Evolutionary conservation across 1,140 invertebrate species (phyloP), one percentile per base, ranked within the genome.

Genomic region (Trialeurodes vaporariorum): DNA sequence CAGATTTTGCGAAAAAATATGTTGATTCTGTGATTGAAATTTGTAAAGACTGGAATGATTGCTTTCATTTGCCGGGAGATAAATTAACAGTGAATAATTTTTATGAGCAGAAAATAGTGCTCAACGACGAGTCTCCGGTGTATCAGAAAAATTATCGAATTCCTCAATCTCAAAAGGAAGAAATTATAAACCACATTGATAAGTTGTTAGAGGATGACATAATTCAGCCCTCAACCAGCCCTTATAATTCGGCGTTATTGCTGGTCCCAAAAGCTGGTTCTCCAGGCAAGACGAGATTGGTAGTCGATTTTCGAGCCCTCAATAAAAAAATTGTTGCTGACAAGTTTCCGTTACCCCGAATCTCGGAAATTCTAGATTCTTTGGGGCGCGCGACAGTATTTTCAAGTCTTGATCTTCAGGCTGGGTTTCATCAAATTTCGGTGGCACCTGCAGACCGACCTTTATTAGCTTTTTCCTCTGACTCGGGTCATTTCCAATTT

Each of bases 341-440:
- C 58, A 70, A 66, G 24, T 85, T 79, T 73, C 82, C 82, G 2
- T 71, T 86, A n/a, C 83, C 81, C 1, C 73, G 77, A 21, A 81
- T 83, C 17, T 76, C 76, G 25, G 76, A 80, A 13, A 75, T 75
- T 26, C 69, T 85, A 9, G 75, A 80, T 66, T 70, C 71, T 24
- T 63, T 84, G 65, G 75, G 75, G 11, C 73, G 75, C 5, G 70
- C 73, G 11, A 71, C 73, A 61, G 80, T 76, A 66, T 83, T 84
- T 66, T 73, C 75, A 0, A 76, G 77, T 0, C 66, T 84, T 24
- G 82, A 85, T 73, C 67, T 82, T 21, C 74, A 71, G 1, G 76
- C 73, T 25, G 83, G 83, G 1, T 85, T 80, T 74, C 80, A 78
- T 72, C 82, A 84, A 71, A 76, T 84, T 12, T 68, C 72, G 12